Conservation (phyloP, 2,888 invertebrate species). For the Malthinus seriepunctatus region DNA sequence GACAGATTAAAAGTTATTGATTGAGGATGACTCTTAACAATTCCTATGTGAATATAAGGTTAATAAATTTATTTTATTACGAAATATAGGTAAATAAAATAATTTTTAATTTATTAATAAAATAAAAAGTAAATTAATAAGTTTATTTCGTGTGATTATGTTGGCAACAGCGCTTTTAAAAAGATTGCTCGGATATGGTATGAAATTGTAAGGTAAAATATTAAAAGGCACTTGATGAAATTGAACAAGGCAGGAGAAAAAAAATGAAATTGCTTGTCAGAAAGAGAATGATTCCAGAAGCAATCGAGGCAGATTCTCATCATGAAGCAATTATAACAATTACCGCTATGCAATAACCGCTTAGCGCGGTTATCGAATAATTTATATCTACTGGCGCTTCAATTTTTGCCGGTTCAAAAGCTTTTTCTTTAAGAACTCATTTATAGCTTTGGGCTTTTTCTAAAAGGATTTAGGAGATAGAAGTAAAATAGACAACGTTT, state of each 20-base stretch:
- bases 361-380: conserved; percentile 37
- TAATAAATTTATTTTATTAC: no score
- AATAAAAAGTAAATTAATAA: no score
- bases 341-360: conserved; percentile 41
- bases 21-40: no score
- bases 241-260: conserved; percentile 37
- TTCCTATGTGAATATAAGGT: no score
- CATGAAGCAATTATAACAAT: conserved; percentile 44
- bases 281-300: conserved; percentile 39
- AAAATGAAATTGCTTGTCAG: conserved; percentile 43
- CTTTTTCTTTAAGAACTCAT: conserved; percentile 12
- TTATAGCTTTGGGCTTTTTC: conserved; percentile 7
- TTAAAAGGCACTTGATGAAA: conserved; percentile 44
- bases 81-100: no score
- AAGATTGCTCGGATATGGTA: conserved; percentile 21
- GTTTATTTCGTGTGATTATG: no score
- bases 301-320: conserved; percentile 40
- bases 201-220: conserved; percentile 38
- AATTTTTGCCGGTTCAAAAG: conserved; percentile 25
- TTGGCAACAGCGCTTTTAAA: conserved; percentile 5
- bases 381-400: conserved; percentile 32
- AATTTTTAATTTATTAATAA: no score
- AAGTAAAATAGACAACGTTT: conserved; percentile 21
- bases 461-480: conserved; percentile 7
- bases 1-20: no score